phyloP scores from a whole-genome alignment of 1,140 invertebrate genomes.

The Drosophila prosaltans region DNA sequence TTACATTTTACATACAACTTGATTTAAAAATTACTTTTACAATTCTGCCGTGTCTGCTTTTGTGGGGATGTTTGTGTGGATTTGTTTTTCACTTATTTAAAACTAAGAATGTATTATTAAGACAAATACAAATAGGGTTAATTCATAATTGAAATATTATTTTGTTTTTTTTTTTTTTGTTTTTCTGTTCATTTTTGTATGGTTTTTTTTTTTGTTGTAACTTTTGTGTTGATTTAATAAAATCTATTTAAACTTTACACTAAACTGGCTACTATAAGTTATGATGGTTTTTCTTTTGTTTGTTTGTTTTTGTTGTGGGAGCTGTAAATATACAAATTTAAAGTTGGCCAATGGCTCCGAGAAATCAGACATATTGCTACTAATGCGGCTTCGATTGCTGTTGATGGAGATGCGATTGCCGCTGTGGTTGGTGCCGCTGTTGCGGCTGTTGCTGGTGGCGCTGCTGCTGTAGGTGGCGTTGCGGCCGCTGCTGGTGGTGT shows the following conservation, averaged over 20 bases:
- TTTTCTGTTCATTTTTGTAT: constrained; percentile 9
- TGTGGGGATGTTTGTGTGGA: neutral
- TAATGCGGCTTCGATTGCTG: constrained; percentile 20
- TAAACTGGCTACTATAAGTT: constrained; percentile 76
- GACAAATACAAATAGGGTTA: constrained; percentile 12
- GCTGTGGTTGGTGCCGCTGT: constrained; percentile 15
- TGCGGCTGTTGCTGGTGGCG: constrained; percentile 21
- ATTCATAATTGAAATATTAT: constrained; percentile 15
- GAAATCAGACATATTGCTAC: constrained; percentile 6
- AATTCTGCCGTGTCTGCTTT: constrained; percentile 35
- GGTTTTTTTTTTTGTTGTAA: neutral
- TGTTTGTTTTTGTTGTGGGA: neutral
- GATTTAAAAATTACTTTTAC: constrained; percentile 69
- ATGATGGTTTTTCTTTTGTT: constrained; percentile 28
- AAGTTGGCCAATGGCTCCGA: constrained; percentile 15
- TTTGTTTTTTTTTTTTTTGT: constrained; percentile 4
- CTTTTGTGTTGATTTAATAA: constrained; percentile 24
- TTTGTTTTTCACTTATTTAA: neutral
- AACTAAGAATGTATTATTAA: constrained; percentile 5
- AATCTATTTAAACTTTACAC: constrained; percentile 66
- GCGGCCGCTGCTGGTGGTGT: constrained; percentile 11
- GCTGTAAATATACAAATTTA: constrained; percentile 41
- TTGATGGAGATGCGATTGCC: constrained; percentile 23
- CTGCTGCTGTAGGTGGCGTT: constrained; percentile 17
- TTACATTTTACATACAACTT: constrained; percentile 70